These are phyloP conservation scores for Dipus sagitta DNA, from an alignment of 2,797 vertebrate species.

Conservation along the genomic window DNA sequence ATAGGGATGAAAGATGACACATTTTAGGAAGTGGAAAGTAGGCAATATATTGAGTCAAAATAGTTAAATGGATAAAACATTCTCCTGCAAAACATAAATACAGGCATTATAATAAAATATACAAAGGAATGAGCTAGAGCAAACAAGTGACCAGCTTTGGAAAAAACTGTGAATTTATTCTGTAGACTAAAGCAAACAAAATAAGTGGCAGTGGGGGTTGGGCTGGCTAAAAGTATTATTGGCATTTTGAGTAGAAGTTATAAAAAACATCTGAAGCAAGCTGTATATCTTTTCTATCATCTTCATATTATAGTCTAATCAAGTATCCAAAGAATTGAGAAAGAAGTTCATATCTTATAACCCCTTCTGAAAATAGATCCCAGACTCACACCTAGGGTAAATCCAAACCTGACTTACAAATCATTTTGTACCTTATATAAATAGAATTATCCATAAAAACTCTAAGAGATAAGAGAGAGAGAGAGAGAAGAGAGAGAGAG, in stretches of 20 bases:
- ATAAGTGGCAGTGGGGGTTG: background rate
- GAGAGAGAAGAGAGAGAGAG: too few relatives aligned
- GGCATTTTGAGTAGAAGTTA: background rate
- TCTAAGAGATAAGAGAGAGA: too few relatives aligned
- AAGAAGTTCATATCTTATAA: constrained; percentile 8
- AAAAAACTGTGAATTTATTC: constrained; percentile 25
- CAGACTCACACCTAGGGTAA: background rate
- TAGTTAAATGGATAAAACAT: background rate
- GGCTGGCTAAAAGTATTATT: background rate
- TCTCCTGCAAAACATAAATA: constrained; percentile 40
- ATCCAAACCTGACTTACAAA: background rate
- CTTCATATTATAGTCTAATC: background rate
- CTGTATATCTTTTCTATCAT: constrained; percentile 10
- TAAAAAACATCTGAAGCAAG: background rate
- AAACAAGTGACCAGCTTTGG: background rate
- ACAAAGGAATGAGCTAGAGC: background rate
- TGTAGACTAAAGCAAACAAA: background rate
- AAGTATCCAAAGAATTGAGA: background rate
- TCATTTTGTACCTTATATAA: background rate
- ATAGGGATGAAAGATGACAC: background rate
- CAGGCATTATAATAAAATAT: background rate
- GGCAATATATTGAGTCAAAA: constrained; percentile 15
- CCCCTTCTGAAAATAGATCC: background rate
- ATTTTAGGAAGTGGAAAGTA: background rate
- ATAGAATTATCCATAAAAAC: background rate